These are phyloP conservation scores for Drosophila nigromelanica DNA, from an alignment of 1,140 invertebrate genomes.

Conservation along the genomic window DNA sequence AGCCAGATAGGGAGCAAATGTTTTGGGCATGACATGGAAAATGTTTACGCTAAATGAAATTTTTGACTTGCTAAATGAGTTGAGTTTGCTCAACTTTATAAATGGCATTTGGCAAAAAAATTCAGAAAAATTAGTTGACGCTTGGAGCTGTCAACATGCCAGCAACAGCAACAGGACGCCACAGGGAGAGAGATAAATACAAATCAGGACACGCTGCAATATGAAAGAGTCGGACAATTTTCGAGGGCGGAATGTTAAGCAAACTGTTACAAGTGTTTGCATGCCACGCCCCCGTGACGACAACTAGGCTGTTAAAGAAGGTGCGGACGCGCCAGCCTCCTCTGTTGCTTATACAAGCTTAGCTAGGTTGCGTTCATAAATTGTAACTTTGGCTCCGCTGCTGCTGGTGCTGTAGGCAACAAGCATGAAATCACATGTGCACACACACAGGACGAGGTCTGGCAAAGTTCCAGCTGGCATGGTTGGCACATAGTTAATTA, in stretches of 20 bases:
- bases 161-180: conserved; percentile 60
- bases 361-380: conserved; percentile 77
- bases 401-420: conserved; percentile 62
- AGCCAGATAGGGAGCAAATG: conserved; percentile 8
- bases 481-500: conserved; percentile 80
- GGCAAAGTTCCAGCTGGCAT: conserved; percentile 72
- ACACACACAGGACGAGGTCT: conserved; percentile 22
- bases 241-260: conserved; percentile 54
- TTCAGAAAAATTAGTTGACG: conserved; percentile 63
- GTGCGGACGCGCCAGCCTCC: background rate
- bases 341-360: conserved; percentile 67
- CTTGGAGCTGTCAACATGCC: conserved; percentile 67
- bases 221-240: conserved; percentile 33
- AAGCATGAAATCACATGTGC: conserved; percentile 77
- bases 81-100: conserved; percentile 49
- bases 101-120: conserved; percentile 52
- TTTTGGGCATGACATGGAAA: conserved; percentile 40
- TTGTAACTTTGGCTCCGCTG: conserved; percentile 57
- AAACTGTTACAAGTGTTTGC: conserved; percentile 75
- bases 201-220: conserved; percentile 45
- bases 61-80: conserved; percentile 69
- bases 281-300: conserved; percentile 19
- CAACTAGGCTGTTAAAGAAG: conserved; percentile 2
- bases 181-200: conserved; percentile 6
- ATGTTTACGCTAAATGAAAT: conserved; percentile 70